Conservation (phyloP, 2,113 vertebrate species). For the Microcebus tavaratra region DNA sequence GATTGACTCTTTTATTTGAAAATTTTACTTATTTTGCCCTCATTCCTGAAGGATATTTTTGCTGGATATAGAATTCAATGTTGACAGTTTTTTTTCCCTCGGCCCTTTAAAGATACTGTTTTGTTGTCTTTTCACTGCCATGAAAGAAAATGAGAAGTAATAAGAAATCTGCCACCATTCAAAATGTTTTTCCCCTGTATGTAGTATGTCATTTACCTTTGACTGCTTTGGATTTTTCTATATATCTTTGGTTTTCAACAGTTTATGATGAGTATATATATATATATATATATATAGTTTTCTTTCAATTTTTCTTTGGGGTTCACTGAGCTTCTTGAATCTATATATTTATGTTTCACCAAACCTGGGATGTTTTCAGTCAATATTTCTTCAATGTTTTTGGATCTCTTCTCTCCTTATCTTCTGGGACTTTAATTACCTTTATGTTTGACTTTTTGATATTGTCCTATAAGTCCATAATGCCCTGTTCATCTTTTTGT, state of each 20-base stretch:
- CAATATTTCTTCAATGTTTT: too few species aligned
- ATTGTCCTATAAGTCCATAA: too few species aligned
- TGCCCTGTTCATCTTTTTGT: too few species aligned
- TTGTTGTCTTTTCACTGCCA: neutral
- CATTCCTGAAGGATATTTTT: constrained; percentile 21
- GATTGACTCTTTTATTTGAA: constrained; percentile 2
- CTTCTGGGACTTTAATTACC: too few species aligned
- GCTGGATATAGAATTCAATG: neutral
- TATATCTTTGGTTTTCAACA: neutral
- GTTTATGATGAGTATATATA: neutral
- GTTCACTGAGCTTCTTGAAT: neutral
- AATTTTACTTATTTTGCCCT: neutral
- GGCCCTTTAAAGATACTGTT: neutral
- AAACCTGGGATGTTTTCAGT: too few species aligned
- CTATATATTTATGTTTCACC: too few species aligned
- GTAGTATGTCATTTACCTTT: neutral
- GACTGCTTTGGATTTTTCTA: constrained; percentile 3
- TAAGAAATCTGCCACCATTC: neutral
- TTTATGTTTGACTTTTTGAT: too few species aligned
- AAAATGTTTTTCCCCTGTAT: neutral
- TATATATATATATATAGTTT: neutral
- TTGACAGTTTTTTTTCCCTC: neutral
- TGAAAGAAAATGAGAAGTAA: neutral
- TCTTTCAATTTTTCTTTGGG: neutral
- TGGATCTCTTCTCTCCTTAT: too few species aligned